These are phyloP conservation scores for Enteromius radiatus DNA, from an alignment of 2,797 vertebrate species.

Conservation along the genomic window DNA sequence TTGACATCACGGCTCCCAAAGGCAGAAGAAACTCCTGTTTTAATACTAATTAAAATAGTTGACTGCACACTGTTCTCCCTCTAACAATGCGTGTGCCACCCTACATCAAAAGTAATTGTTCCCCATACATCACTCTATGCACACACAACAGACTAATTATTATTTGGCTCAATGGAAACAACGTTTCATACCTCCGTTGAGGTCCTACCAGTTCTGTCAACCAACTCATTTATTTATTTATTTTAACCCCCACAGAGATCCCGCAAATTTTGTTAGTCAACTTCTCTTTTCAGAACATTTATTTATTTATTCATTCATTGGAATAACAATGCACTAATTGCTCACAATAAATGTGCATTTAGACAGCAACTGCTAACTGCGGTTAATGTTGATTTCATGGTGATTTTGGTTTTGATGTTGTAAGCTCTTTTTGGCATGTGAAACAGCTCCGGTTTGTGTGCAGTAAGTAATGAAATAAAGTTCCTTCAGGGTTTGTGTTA, in stretches of 20 bases:
- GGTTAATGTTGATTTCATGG: background rate
- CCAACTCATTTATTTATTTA: background rate
- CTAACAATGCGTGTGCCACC: constrained; percentile 33
- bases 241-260: background rate
- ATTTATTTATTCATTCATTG: background rate
- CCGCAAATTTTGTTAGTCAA: background rate
- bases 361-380: background rate
- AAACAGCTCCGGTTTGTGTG: background rate
- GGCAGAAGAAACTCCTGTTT: constrained; percentile 26
- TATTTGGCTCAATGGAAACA: constrained; percentile 15
- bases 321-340: background rate
- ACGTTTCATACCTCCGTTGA: background rate
- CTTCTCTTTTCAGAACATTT: background rate
- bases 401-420: background rate
- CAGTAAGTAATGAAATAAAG: constrained; percentile 32
- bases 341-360: background rate
- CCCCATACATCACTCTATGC: constrained; percentile 23
- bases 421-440: background rate
- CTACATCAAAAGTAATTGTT: constrained; percentile 47
- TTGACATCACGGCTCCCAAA: constrained; percentile 25
- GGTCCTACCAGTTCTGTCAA: constrained; percentile 1
- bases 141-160: constrained; percentile 40
- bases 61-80: constrained; percentile 13
- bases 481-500: constrained; percentile 41
- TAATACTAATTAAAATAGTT: constrained; percentile 46